phyloP scores from a whole-genome alignment of 2,113 vertebrate genomes.

The Setophaga coronata region DNA sequence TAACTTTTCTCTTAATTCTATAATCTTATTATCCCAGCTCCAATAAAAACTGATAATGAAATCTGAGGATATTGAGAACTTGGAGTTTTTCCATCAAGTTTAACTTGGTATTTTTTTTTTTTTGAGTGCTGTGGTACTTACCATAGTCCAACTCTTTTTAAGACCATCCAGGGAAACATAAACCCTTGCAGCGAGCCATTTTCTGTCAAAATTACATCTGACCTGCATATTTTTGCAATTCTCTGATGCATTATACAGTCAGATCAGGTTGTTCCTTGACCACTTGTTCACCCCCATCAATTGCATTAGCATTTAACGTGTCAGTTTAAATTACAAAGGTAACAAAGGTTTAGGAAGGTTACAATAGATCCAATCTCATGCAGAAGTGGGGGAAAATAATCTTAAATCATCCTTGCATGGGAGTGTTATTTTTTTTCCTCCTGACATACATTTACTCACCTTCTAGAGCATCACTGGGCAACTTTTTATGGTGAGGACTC shows the following conservation, averaged over 20 bases:
- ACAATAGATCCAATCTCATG: constrained; percentile 51
- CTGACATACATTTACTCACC: neutral
- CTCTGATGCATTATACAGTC: constrained; percentile 69
- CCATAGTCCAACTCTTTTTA: constrained; percentile 62
- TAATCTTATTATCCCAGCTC: constrained; percentile 55
- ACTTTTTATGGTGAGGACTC: neutral
- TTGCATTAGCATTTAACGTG: constrained; percentile 76
- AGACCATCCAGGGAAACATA: constrained; percentile 69
- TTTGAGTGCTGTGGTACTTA: constrained; percentile 61
- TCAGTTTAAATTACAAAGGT: constrained; percentile 74
- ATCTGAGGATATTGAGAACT: constrained; percentile 42
- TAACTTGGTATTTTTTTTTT: constrained; percentile 14
- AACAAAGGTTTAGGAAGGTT: constrained; percentile 71
- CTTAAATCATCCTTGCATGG: constrained; percentile 42
- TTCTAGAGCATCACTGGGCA: neutral
- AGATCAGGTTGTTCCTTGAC: constrained; percentile 71
- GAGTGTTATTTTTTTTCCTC: constrained; percentile 35
- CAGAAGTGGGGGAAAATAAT: constrained; percentile 28
- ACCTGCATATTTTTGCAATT: constrained; percentile 73
- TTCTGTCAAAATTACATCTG: constrained; percentile 71
- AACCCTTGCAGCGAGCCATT: constrained; percentile 66
- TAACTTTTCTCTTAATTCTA: constrained; percentile 59
- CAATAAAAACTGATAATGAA: constrained; percentile 53
- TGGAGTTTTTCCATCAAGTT: constrained; percentile 43
- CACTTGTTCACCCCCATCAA: constrained; percentile 76